Evolutionary conservation across 2,797 vertebrate genomes (phyloP).

Genomic region (Enteromius unitaeniatus): DNA sequence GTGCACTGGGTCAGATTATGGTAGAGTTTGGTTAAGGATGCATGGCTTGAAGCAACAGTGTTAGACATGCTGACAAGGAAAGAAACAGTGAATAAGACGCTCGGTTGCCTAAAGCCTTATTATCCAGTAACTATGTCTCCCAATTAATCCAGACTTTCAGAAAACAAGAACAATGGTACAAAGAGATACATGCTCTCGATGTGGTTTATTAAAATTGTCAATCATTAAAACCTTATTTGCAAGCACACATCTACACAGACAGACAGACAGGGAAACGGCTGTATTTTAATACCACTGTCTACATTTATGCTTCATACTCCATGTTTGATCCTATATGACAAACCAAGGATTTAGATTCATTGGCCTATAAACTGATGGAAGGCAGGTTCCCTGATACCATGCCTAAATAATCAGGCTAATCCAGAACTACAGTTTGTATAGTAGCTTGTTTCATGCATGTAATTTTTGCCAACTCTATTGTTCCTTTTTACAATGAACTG

Average conservation of each 20-base stretch:
- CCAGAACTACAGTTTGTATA: slow-evolving; percentile 5
- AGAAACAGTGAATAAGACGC: background rate
- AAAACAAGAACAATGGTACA: background rate
- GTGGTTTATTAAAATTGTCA: slow-evolving; percentile 36
- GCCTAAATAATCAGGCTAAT: background rate
- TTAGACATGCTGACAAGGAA: slow-evolving; percentile 15
- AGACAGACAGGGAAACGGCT: too few species aligned
- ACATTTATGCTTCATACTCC: background rate
- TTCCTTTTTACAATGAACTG: background rate
- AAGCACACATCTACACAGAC: background rate
- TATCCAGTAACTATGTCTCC: slow-evolving; percentile 13
- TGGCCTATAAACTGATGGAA: background rate
- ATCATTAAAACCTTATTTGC: slow-evolving; percentile 16
- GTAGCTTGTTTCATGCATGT: slow-evolving; percentile 3
- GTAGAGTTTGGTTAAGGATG: background rate
- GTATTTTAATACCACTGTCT: background rate
- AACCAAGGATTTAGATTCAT: background rate
- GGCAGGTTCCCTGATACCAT: background rate
- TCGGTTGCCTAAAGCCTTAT: background rate
- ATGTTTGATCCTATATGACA: background rate
- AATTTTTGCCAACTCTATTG: slow-evolving; percentile 25
- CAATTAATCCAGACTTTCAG: slow-evolving; percentile 9
- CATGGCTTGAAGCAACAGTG: background rate
- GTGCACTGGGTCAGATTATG: background rate
- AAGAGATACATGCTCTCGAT: background rate